Percentiles rank a stretch among this genome's conserved stretches.
These are phyloP conservation scores for Pachymerium ferrugineum DNA, from an alignment of 2,888 invertebrate genomes.

Conservation along the genomic window DNA sequence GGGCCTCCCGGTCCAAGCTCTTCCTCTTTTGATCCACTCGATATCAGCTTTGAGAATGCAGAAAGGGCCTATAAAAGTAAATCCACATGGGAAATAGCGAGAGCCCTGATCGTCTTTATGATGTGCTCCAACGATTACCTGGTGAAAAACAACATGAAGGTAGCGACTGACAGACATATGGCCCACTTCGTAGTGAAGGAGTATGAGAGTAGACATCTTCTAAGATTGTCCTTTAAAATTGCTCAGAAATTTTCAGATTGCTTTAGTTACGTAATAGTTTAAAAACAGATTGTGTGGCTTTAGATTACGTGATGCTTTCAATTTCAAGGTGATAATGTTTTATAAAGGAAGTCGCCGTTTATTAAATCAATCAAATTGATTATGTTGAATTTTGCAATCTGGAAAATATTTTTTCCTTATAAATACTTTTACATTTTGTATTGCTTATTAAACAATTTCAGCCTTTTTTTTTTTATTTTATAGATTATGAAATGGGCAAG, in stretches of 20 bases:
- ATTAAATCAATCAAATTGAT: background rate
- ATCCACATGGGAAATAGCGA: conserved; percentile 81
- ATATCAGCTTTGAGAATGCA: conserved; percentile 78
- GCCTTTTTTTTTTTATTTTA: conserved; percentile 45
- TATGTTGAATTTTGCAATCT: background rate
- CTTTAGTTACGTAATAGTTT: too few relatives aligned
- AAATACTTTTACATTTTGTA: background rate
- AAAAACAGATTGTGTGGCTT: too few relatives aligned
- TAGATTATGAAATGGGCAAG: conserved; percentile 80
- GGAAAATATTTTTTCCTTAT: background rate
- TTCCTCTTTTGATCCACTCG: conserved; percentile 44
- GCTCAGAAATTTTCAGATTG: too few relatives aligned
- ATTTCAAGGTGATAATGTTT: too few relatives aligned
- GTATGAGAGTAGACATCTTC: too few relatives aligned
- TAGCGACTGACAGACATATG: conserved; percentile 45
- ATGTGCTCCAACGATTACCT: conserved; percentile 80
- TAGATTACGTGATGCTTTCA: too few relatives aligned
- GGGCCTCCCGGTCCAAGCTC: background rate
- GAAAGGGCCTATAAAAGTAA: conserved; percentile 92
- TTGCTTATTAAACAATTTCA: conserved; percentile 5
- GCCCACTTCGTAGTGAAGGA: too few relatives aligned
- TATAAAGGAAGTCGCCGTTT: too few relatives aligned
- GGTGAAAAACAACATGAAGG: conserved; percentile 89
- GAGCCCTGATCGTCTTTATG: conserved; percentile 86
- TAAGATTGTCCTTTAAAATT: too few relatives aligned